Evolutionary conservation across 2,888 invertebrate species (phyloP), one percentile per base, ranked within the genome.

Genomic region (Zele albiditarsus): DNA sequence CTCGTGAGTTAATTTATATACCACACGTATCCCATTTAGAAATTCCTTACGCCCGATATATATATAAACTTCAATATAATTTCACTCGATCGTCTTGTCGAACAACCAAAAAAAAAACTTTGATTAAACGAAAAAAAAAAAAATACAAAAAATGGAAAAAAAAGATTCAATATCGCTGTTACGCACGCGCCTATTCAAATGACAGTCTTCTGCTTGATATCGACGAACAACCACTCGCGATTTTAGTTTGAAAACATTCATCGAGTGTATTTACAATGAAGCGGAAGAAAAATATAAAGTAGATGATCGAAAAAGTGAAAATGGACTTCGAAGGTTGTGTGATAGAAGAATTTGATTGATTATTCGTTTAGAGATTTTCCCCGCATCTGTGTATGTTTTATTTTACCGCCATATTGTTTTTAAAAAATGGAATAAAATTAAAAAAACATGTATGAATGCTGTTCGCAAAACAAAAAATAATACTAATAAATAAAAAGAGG

Each of bases 1-100:
- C 80, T 89, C 88, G 88, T 89, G 89, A 89, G 85, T 82, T 80
- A 78, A 66, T 83, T 78, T 78, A 65, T 71, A 12, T 58, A 42
- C 27, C 23, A 63, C 20, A 31, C 33, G 73, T 75, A 69, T 73
- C 75, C 77, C 74, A 73, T 73, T 53, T 20, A 53, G 20, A 6
- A 53, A 53, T 53, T 53, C n/a, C 53, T 20, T 53, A 53, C 20
- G 53, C 53, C 20, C 20, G 53, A 53, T 53, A 53, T 53, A 53
- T 53, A 53, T 53, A 53, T 57, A 71, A 78, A 70, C 71, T 76
- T 63, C 16, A 60, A 46, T 25, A 67, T 42, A 46, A 46, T 42
- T 46, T 72, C 23, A 58, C 70, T 33, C 75, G 60, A 71, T 67
- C 31, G 46, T 67, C 67, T 49, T 33, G 46, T 23, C 25, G 38